phyloP scores from a whole-genome alignment of 2,113 vertebrate species.

The Ammodytes marinus region DNA sequence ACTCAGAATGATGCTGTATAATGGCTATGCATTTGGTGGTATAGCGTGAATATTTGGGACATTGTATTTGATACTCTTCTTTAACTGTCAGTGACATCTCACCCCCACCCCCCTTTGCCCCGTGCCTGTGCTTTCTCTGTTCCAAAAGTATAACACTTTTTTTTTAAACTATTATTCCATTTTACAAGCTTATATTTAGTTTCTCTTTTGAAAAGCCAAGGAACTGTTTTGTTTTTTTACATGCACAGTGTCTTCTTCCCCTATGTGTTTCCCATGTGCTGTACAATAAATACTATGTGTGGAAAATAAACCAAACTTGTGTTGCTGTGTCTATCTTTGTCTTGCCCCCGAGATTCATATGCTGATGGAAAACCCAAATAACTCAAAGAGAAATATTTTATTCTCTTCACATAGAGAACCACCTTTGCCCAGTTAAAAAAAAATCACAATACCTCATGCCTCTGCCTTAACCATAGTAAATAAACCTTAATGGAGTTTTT shows the following conservation, averaged over 20 bases:
- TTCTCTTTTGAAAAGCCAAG: constrained; percentile 78
- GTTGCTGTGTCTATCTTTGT: constrained; percentile 45
- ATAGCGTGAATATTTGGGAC: constrained; percentile 72
- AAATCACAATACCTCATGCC: too few relatives aligned
- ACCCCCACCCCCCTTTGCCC: constrained; percentile 51
- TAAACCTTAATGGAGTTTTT: background rate
- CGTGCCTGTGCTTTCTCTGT: constrained; percentile 71
- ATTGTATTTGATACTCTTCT: constrained; percentile 76
- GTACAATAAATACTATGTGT: constrained; percentile 82
- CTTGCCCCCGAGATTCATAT: background rate
- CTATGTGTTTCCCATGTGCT: constrained; percentile 81
- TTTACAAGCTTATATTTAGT: constrained; percentile 54
- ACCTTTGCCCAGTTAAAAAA: background rate
- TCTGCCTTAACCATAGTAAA: background rate
- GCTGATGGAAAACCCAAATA: background rate
- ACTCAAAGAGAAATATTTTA: constrained; percentile 4
- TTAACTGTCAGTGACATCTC: constrained; percentile 55
- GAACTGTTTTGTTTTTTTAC: constrained; percentile 65
- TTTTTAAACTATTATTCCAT: constrained; percentile 15
- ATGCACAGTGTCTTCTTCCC: constrained; percentile 76
- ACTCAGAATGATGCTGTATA: constrained; percentile 71
- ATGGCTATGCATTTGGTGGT: constrained; percentile 75
- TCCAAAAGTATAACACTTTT: constrained; percentile 46
- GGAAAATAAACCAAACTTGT: constrained; percentile 82
- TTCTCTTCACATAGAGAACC: constrained; percentile 1